These are phyloP conservation scores for Scolopax mira DNA, from an alignment of 2,113 vertebrate genomes.

Conservation along the genomic window DNA sequence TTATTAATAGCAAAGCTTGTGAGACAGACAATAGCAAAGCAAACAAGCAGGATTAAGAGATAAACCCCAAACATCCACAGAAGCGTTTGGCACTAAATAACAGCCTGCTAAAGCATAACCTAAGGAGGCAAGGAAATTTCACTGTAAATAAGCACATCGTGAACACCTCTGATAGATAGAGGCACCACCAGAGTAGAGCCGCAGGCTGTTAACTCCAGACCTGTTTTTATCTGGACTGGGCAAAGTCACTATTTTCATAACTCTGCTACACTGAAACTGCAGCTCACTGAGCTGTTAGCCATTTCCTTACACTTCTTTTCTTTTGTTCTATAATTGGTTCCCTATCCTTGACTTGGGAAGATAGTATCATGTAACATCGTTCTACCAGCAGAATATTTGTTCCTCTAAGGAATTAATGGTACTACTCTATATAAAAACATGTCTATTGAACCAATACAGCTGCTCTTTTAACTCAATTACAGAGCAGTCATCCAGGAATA, in stretches of 20 bases:
- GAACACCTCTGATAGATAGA: not conserved
- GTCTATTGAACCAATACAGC: slow-evolving; percentile 15
- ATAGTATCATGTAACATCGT: not conserved
- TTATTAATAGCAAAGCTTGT: not conserved
- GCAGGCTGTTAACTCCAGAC: not conserved
- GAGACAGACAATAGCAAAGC: not conserved
- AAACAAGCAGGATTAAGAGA: not conserved
- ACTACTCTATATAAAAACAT: not conserved
- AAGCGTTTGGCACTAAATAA: not conserved
- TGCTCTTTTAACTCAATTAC: slow-evolving; percentile 57
- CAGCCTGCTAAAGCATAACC: not conserved
- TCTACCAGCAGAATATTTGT: slow-evolving; percentile 33
- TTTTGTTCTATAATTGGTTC: slow-evolving; percentile 6
- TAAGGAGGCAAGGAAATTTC: not conserved
- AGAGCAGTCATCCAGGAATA: slow-evolving; percentile 43
- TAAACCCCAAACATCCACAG: not conserved
- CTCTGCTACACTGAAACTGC: not conserved
- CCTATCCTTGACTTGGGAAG: not conserved
- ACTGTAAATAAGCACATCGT: not conserved
- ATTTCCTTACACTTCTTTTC: not conserved
- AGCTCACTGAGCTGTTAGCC: not conserved
- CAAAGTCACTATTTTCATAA: not conserved
- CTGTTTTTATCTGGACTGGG: not conserved
- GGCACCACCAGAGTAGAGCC: not conserved
- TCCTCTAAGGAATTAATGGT: slow-evolving; percentile 16